Conservation (phyloP, 2,888 invertebrate species). For the Gandaritis pyraliata region DNA sequence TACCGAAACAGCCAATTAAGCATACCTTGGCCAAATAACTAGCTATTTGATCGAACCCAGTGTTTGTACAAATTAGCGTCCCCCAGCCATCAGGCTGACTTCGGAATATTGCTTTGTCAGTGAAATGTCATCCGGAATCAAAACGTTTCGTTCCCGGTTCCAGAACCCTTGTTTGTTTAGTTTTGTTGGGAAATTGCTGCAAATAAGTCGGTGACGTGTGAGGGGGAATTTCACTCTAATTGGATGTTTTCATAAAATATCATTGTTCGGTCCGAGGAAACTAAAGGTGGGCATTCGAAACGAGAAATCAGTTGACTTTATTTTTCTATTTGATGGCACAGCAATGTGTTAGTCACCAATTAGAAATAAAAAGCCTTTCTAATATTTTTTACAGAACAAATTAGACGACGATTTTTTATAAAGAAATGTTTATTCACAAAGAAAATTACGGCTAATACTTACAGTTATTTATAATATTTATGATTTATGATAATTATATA, state of each 20-base stretch:
- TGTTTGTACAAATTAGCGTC: conserved; percentile 62
- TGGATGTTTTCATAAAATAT: conserved; percentile 43
- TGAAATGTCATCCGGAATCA: conserved; percentile 52
- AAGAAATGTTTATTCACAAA: no score
- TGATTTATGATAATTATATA: no score
- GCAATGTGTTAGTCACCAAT: no score
- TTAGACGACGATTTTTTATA: no score
- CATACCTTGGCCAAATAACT: conserved; percentile 39
- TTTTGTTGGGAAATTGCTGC: conserved; percentile 47
- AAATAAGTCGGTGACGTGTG: conserved; percentile 43
- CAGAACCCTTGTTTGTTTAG: conserved; percentile 44
- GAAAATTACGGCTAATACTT: no score
- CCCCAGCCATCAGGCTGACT: conserved; percentile 44
- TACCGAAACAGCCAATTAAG: conserved; percentile 24
- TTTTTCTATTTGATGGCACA: no score
- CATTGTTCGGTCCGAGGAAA: conserved; percentile 26
- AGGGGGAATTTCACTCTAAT: conserved; percentile 44
- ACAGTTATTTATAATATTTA: no score
- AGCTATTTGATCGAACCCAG: conserved; percentile 39
- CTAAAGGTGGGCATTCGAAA: background rate
- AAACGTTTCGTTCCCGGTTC: conserved; percentile 42
- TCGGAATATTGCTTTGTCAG: conserved; percentile 52
- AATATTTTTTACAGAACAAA: no score
- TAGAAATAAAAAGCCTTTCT: no score
- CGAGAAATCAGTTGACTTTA: background rate